Evolutionary conservation across 2,888 invertebrate genomes (phyloP), one percentile per base, ranked within the genome.

Genomic region (Lithophane socia): DNA sequence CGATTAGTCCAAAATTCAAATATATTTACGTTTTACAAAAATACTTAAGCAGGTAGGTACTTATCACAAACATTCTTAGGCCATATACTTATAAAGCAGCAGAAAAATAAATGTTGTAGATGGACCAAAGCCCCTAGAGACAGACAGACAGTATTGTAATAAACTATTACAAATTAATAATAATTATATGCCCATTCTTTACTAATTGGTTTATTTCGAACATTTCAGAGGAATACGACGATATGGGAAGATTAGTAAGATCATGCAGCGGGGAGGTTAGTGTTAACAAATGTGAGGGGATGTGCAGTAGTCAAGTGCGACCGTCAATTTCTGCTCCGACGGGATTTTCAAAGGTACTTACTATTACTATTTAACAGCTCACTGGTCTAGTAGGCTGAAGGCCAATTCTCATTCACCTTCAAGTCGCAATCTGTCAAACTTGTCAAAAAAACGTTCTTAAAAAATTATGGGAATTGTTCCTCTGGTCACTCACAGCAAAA

Each of bases 261-360:
- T 98, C 98, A 21, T 99, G 99, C 92, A 99, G 98, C 92, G 99
- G 98, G 0, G 99, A 99, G 94, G 97, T 99, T 64, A 98, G 97
- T 21, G 99, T 99, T 0, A 99, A 98, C 92, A 99, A 99, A 96
- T 99, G 99, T 92, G 99, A 99, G 94, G 99, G 99, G 44, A 98
- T 98, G 85, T 99, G 99, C 93, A 98, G 97, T 86, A 99, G 99
- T 85, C 99, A 99, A 96, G 99, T 99, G 68, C 98, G 99, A 91
- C 99, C 99, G 3, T 99, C 99, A 70, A 98, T 99, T 56, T 98
- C 98, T 78, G 98, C 99, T 24, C 97, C 98, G 8, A 98, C 98
- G 63, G 99, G 99, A 88, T 99, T 99, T 96, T 96, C 98, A 83
- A 99, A 99, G 97, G 98, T 98, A 37, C 3, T 0, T 98, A 94